phyloP scores from a whole-genome alignment of 2,113 vertebrate species.

The Myanophis thanlyinensis region DNA sequence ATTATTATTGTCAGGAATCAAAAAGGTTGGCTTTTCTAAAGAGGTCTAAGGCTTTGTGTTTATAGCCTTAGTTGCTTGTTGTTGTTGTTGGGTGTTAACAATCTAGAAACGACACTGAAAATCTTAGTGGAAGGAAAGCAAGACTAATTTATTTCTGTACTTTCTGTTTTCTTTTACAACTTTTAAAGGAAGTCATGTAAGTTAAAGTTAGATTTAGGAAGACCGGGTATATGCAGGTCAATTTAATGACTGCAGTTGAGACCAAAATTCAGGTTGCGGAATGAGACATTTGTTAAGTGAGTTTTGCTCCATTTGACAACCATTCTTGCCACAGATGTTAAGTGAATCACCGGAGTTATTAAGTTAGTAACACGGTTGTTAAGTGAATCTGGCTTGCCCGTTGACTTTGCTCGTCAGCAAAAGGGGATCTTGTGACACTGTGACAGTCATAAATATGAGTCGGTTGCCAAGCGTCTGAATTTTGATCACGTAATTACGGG shows the following conservation, averaged over 20 bases:
- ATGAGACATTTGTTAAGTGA: neutral
- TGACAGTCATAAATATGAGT: neutral
- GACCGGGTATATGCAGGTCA: neutral
- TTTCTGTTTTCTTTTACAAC: neutral
- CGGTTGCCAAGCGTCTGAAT: neutral
- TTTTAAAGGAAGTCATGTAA: neutral
- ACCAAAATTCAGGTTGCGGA: neutral
- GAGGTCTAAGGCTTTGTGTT: neutral
- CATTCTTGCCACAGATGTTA: neutral
- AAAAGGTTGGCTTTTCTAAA: neutral
- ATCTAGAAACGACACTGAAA: neutral
- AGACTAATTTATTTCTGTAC: constrained; percentile 7
- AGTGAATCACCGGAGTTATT: neutral
- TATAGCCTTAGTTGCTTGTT: neutral
- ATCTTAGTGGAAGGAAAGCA: constrained; percentile 27
- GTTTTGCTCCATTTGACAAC: neutral
- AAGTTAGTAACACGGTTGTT: neutral
- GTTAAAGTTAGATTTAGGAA: neutral
- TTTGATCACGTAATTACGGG: no score
- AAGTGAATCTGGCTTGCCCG: neutral
- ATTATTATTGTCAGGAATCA: neutral
- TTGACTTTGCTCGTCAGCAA: no score
- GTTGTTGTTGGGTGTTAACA: neutral
- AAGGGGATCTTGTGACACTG: no score
- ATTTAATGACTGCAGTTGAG: neutral